These are phyloP conservation scores for Tympanoctomys barrerae DNA, from an alignment of 2,797 vertebrate species.

Conservation along the genomic window DNA sequence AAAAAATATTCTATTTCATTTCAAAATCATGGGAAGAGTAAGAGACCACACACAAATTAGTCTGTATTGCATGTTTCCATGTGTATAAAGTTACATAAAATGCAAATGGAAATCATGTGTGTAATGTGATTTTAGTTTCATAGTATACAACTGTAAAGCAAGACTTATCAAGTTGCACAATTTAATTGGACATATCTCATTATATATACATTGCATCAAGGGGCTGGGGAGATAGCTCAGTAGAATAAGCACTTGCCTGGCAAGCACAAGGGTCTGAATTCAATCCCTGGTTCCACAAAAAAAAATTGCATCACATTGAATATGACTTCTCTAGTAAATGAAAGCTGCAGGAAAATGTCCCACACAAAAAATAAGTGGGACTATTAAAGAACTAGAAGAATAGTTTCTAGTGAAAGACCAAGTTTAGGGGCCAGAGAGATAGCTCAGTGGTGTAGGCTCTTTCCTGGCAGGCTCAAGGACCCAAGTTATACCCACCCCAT, in stretches of 20 bases:
- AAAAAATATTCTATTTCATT: conserved; percentile 47
- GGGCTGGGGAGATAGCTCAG: too few relatives aligned
- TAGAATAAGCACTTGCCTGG: too few relatives aligned
- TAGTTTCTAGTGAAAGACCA: conserved; percentile 17
- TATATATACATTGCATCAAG: background rate
- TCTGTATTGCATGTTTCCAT: background rate
- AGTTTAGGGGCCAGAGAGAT: background rate
- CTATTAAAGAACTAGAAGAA: background rate
- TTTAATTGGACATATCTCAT: background rate
- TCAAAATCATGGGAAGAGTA: conserved; percentile 9
- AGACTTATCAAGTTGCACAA: background rate
- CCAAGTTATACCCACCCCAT: too few relatives aligned
- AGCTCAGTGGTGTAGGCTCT: too few relatives aligned
- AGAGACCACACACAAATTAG: background rate
- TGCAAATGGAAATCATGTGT: background rate
- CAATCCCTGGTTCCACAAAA: too few relatives aligned
- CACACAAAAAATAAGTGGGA: conserved; percentile 23
- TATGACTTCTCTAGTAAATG: conserved; percentile 31
- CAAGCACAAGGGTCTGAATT: too few relatives aligned
- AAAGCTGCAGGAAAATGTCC: conserved; percentile 41
- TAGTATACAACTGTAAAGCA: background rate
- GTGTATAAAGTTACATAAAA: conserved; percentile 50
- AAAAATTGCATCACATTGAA: conserved; percentile 8
- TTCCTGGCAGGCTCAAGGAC: too few relatives aligned
- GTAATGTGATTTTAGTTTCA: background rate